phyloP scores from a whole-genome alignment of 2,888 invertebrate species.

The Lepeophtheirus nordmannii region DNA sequence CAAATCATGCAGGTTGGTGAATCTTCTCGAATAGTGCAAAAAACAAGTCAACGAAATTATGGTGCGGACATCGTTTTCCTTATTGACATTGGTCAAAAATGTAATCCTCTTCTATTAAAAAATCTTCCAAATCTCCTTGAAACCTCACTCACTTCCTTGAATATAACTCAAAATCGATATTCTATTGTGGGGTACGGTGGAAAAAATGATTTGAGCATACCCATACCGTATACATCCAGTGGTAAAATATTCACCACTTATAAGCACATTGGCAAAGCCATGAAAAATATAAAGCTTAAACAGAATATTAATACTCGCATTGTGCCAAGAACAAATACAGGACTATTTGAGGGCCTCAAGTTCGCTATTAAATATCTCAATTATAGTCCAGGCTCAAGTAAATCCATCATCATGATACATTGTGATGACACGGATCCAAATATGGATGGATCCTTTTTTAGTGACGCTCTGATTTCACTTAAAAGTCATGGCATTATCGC shows the following conservation, averaged over 20 bases:
- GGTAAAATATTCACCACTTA: neutral
- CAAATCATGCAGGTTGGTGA: neutral
- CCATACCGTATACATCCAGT: neutral
- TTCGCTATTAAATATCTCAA: slow-evolving; percentile 28
- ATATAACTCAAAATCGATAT: slow-evolving; percentile 9
- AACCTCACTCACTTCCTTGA: neutral
- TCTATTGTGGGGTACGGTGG: slow-evolving; percentile 22
- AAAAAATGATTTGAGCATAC: neutral
- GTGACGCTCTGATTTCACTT: slow-evolving; percentile 12
- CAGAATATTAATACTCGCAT: neutral
- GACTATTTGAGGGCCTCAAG: slow-evolving; percentile 29
- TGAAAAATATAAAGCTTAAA: slow-evolving; percentile 8
- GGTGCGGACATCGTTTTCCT: slow-evolving; percentile 14
- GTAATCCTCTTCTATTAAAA: neutral
- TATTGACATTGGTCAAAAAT: neutral
- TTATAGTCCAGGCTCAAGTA: slow-evolving; percentile 34
- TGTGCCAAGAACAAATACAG: neutral
- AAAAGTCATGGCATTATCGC: slow-evolving; percentile 4
- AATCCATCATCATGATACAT: slow-evolving; percentile 32
- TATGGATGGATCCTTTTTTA: neutral
- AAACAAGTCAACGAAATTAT: neutral
- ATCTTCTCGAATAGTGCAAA: neutral
- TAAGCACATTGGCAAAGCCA: neutral
- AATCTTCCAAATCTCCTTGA: slow-evolving; percentile 4
- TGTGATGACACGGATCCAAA: slow-evolving; percentile 29